Evolutionary conservation across 2,113 vertebrate genomes (phyloP), one percentile per base, ranked within the genome.

Genomic region (Sinocyclocheilus grahami): DNA sequence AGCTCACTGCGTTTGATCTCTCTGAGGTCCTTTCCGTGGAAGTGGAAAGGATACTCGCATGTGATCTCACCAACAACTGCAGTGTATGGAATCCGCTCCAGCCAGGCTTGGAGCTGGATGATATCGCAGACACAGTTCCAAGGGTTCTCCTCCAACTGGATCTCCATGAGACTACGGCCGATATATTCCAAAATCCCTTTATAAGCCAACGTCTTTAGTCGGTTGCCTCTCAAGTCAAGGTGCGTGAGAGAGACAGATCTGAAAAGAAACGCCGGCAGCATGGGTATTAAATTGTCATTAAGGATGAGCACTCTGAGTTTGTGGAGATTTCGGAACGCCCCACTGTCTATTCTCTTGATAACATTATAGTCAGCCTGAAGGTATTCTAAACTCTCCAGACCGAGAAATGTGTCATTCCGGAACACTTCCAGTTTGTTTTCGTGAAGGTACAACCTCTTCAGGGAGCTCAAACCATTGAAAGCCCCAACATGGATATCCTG

Each of bases 401-500:
- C 98, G 33, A 97, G 94, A 85, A 99, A 99, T 87, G 98, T 99
- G 90, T 99, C 98, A 0, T 99, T 99, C 89, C 96, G 95, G 95
- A 99, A 99, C 93, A 98, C 95, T 91, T 99, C 97, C 90, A 99
- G 93, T 92, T 99, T 99, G 93, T 99, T 99, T 91, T 99, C 98
- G 0, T 99, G 97, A 81, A 99, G 96, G 92, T 99, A 99, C 62
- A 99, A 94, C 87, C 98, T 96, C 91, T 96, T 97, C 84, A 99
- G 94, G 86, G 96, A 95, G 88, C 96, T 96, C 89, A 99, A 93
- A 85, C 98, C 97, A 0, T 98, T 95, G 92, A 99, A 99, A 80
- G 98, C 96, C 89, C 98, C 98, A 0, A 96, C 96, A 92, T 97
- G 97, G 92, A 99, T 99, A 96, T 99, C 98, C 95, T 99, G 98